These are phyloP conservation scores for Halisarca cf. caerulea DNA, from an alignment of 37 sponge, comb jelly and placozoan genomes.

Conservation along the genomic window DNA sequence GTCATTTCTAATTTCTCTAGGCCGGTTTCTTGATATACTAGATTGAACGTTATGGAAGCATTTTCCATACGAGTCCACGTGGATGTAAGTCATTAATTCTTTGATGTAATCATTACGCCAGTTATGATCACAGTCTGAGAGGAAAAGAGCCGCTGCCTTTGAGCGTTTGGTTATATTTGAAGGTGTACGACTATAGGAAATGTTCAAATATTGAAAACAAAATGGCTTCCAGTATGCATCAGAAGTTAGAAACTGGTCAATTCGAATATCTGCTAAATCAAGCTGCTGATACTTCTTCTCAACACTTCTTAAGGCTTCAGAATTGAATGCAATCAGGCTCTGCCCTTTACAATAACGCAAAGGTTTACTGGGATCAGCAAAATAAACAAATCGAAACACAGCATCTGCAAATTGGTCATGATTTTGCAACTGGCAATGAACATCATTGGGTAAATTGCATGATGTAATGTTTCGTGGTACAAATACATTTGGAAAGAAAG, in stretches of 20 bases:
- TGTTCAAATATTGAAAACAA: not conserved
- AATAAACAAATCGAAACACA: not conserved
- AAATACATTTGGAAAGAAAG: no score
- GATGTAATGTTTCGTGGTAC: not conserved
- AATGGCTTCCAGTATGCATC: not conserved
- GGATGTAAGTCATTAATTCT: not conserved
- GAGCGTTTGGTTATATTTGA: not conserved
- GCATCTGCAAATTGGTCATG: not conserved
- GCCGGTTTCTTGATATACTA: not conserved
- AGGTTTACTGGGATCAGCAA: not conserved
- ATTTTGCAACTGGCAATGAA: not conserved
- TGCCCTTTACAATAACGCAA: slow-evolving; percentile 1
- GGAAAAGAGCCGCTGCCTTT: not conserved
- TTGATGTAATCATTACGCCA: not conserved
- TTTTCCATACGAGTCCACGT: slow-evolving; percentile 14
- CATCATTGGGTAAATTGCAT: not conserved
- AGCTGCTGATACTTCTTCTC: not conserved
- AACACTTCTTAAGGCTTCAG: not conserved
- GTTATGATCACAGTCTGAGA: not conserved
- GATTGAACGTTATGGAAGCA: not conserved
- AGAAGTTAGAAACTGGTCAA: not conserved
- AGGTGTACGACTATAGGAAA: not conserved
- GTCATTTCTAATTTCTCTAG: no score
- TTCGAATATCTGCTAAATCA: not conserved
- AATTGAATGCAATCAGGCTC: not conserved